Evolutionary conservation across 1,140 invertebrate genomes (phyloP).

Genomic region (Nixonia krombeini): DNA sequence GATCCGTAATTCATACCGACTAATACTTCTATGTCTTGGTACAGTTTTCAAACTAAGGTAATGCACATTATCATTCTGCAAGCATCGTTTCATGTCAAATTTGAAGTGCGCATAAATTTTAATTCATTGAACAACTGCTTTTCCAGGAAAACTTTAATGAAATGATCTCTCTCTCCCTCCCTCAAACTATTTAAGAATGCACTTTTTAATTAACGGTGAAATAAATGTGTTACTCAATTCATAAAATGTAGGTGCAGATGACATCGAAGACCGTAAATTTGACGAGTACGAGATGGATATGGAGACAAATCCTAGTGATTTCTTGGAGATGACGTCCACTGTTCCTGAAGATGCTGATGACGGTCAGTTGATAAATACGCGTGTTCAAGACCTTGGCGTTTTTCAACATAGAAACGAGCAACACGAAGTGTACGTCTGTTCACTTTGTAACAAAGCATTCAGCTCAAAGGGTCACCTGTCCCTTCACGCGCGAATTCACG

Average conservation of each 20-base stretch:
- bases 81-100: too few species aligned
- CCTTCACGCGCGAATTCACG: constrained; percentile 70
- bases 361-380: constrained; percentile 13
- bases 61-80: too few species aligned
- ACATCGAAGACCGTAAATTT: constrained; percentile 63
- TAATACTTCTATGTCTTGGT: too few species aligned
- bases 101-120: too few species aligned
- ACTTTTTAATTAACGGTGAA: too few species aligned
- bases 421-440: constrained; percentile 71
- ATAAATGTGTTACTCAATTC: too few species aligned
- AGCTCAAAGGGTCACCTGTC: constrained; percentile 72
- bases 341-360: constrained; percentile 63
- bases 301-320: constrained; percentile 70
- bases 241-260: constrained; percentile 32
- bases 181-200: too few species aligned
- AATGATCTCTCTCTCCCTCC: too few species aligned
- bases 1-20: too few species aligned
- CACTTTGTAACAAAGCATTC: constrained; percentile 71
- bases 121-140: too few species aligned
- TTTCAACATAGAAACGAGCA: constrained; percentile 66
- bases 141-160: too few species aligned
- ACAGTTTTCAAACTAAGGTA: too few species aligned
- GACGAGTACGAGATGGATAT: constrained; percentile 71
- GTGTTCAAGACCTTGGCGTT: constrained; percentile 29
- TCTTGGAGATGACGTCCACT: constrained; percentile 65